Percentiles rank a stretch among this genome's conserved stretches.
These are phyloP conservation scores for Cryptoleucopteryx plumbea DNA, from an alignment of 2,113 vertebrate genomes.

Conservation along the genomic window DNA sequence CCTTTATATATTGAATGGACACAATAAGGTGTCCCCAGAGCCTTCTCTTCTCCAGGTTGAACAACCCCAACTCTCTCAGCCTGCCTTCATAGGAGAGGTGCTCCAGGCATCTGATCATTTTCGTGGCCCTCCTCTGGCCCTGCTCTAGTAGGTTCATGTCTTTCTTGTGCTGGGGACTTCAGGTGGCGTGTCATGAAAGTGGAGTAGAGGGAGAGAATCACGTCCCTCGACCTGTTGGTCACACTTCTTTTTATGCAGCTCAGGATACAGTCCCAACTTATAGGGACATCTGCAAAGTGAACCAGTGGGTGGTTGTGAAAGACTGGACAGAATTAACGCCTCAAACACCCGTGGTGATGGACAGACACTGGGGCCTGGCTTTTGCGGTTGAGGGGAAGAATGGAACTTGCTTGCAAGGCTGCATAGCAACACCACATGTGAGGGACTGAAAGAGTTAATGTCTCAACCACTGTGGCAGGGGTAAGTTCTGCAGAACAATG, in stretches of 20 bases:
- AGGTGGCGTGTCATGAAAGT: background rate
- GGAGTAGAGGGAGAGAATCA: background rate
- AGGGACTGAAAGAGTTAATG: too few species aligned
- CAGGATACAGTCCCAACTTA: background rate
- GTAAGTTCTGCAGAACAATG: too few species aligned
- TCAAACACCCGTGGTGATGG: too few species aligned
- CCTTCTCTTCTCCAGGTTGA: background rate
- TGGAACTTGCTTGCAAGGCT: too few species aligned
- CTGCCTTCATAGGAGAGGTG: background rate
- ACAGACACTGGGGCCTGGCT: too few species aligned
- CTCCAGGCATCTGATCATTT: background rate
- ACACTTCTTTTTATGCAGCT: background rate
- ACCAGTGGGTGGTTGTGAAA: background rate
- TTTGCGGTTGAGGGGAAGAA: too few species aligned
- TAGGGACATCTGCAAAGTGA: background rate
- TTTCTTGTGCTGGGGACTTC: background rate
- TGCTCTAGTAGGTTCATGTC: background rate
- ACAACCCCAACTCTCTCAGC: background rate
- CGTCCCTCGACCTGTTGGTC: background rate
- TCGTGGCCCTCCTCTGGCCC: fast-evolving
- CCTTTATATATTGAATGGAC: too few species aligned
- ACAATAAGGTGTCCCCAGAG: too few species aligned
- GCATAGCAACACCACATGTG: too few species aligned
- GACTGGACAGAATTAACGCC: too few species aligned
- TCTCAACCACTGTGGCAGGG: too few species aligned